A percentile compares a stretch with the other conserved stretches of the same genome.
These are phyloP conservation scores for rabbit (Oryctolagus cuniculus) DNA, from an alignment of 2,113 vertebrate species.

Conservation along the genomic window mOryCun1.1 NC_091438.1:66789001-66789500, in stretches of 20 bases:
- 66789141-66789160: background rate
- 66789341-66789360: no score
- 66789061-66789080: no score
- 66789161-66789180: background rate
- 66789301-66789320: no score
- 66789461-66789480: no score
- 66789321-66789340: no score
- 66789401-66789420: no score
- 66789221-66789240: background rate
- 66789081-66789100: background rate
- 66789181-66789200: background rate
- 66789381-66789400: background rate
- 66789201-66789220: background rate
- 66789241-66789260: background rate
- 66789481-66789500: no score
- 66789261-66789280: conserved; percentile 24
- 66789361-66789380: background rate
- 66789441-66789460: no score
- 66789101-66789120: background rate
- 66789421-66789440: no score
- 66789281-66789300: no score
- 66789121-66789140: background rate
- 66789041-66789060: no score
- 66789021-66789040: conserved; percentile 9
- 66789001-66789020: conserved; percentile 42